Evolutionary conservation across 2,797 vertebrate species (phyloP), one percentile per base, ranked within the genome.

Genomic region (Falco columbarius): DNA sequence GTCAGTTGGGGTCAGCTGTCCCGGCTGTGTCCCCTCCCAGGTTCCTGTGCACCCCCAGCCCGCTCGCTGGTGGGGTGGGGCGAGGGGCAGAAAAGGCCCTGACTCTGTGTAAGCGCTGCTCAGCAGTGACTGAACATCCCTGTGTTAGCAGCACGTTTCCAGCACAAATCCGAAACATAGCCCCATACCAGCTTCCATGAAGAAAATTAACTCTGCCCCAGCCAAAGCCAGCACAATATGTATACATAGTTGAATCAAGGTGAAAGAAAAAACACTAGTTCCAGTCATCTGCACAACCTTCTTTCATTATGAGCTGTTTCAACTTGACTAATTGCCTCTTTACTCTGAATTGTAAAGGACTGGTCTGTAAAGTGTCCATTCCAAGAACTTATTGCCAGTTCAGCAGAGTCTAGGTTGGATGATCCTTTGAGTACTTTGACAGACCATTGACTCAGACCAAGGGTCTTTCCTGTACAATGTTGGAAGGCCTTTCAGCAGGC

Each of bases 41-140:
- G 15, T 42, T 30, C 55, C 51, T 38, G 14, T 38, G 42, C 18
- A 63, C 9, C 8, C 6, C 18, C 18, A 70, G 18, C 8, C 46
- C 29, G 7, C 38, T 44, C 1, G 0, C n/a, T 62, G 13, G 18
- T 8, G 9, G 32, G 15, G 26, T 4, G 1, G 47, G 3, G 22
- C 49, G 61, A 61, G 40, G 9, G 61, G 23, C n/a, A 52, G 51
- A n/a, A 61, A 73, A 56, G 12, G 20, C 27, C 19, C 44, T n/a
- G 9, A 26, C 32, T 24, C 7, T 47, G 14, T n/a, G 19, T 11
- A 32, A 59, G 52, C 15, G 9, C 26, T 54, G 27, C 20, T 47
- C 22, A 23, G 16, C 22, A 54, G 5, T 42, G 61, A 32, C 7
- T 1, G 52, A 17, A 42, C 9, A 92, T 13, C 38, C 8, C 24